Base-by-base conservation (phyloP, 2,113 vertebrate species). In the Ptychochromis oligacanthus region DNA sequence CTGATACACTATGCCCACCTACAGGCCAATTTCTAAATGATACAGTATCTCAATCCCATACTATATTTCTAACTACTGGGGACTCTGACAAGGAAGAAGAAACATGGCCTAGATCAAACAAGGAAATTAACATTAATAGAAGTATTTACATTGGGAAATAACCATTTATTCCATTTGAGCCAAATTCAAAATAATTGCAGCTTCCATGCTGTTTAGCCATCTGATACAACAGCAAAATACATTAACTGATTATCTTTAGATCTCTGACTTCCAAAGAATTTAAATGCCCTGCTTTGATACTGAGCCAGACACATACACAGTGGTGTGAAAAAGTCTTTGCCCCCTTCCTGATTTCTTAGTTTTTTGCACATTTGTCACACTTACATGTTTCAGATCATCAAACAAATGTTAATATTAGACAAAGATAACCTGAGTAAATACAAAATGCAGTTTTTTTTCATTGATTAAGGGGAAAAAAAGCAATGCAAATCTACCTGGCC, bases 191-290 rank as follows among this genome's bases (percentile, higher is more conserved):
- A 62, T 61, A 61, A 76, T 52, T 80, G 65, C 46, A 52, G 26
- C 18, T n/a, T 72, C 18, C 1, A 40, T 36, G 14, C 79, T 62
- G 70, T 76, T 85, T 76, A 46, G 7, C 49, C 62, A 31, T 49
- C 60, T 62, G n/a, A 87, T 77, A 55, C 15, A 55, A 83, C 13
- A 34, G 18, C 36, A 67, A 55, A 56, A 75, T 34, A 57, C 31
- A 46, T 43, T 55, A 9, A 40, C 43, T 15, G 31, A 70, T 34
- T 80, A 38, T 38, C 65, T 56, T 72, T 36, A 72, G 26, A 54
- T 82, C 70, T 77, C 7, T 31, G 67, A 62, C 43, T 77, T 46
- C n/a, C 40, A 60, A 26, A 52, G 67, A 72, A 54, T 54, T 52
- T 54, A 72, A 26, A 46, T 31, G 10, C 20, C 67, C 26, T 70